Conservation (phyloP, 1,140 invertebrate species). For the Danaus plexippus region DNA sequence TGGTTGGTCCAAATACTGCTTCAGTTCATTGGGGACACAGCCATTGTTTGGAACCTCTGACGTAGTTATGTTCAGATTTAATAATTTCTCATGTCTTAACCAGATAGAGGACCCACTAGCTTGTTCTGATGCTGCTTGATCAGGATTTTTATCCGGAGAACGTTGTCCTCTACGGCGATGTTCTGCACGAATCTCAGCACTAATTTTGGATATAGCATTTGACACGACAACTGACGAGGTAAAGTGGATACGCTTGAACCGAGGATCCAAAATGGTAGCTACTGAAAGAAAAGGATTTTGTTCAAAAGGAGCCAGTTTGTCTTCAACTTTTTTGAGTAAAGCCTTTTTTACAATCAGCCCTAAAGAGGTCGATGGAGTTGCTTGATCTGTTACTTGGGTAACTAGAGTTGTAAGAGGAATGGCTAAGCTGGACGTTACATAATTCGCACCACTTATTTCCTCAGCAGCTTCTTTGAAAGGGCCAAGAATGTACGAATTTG, state of each 20-base stretch:
- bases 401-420: constrained; percentile 29
- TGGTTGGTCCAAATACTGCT: constrained; percentile 16
- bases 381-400: constrained; percentile 19
- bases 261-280: too few relatives aligned
- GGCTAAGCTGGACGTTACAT: constrained; percentile 19
- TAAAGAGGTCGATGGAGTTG: constrained; percentile 16
- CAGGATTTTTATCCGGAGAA: constrained; percentile 20
- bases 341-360: constrained; percentile 13
- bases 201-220: too few relatives aligned
- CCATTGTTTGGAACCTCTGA: constrained; percentile 20
- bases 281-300: too few relatives aligned
- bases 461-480: constrained; percentile 22
- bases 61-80: constrained; percentile 19
- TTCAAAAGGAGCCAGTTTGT: not conserved
- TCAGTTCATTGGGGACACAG: constrained; percentile 14
- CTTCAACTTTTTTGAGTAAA: constrained; percentile 14
- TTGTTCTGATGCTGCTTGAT: constrained; percentile 19
- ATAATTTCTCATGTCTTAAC: constrained; percentile 21
- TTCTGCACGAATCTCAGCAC: too few relatives aligned
- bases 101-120: constrained; percentile 19
- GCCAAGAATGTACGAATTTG: constrained; percentile 18
- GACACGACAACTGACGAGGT: too few relatives aligned
- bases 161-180: constrained; percentile 3
- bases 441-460: constrained; percentile 20
- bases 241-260: too few relatives aligned